Conservation (phyloP, 2,888 invertebrate species). For the Rotaria macrura region DNA sequence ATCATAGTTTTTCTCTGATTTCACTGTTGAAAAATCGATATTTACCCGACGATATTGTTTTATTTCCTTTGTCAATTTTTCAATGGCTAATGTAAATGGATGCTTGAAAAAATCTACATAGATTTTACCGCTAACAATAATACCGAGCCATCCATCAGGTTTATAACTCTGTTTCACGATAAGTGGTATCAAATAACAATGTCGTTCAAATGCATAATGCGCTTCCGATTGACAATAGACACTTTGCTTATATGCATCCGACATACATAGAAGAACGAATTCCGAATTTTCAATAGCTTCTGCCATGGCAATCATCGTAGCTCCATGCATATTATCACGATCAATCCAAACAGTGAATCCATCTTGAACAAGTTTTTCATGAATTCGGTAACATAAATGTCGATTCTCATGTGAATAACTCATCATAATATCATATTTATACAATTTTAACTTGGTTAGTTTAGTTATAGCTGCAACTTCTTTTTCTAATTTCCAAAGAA, state of each 20-base stretch:
- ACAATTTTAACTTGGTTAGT: background rate
- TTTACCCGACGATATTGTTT: background rate
- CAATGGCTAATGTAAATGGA: background rate
- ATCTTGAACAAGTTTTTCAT: background rate
- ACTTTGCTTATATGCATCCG: constrained; percentile 18
- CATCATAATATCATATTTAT: constrained; percentile 9
- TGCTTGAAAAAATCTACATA: background rate
- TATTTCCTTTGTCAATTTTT: background rate
- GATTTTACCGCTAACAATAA: background rate
- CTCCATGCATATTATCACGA: background rate
- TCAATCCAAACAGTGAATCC: constrained; percentile 1
- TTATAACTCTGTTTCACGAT: background rate
- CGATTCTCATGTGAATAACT: background rate
- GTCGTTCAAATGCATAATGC: constrained; percentile 6
- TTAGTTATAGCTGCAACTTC: background rate
- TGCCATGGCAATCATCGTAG: background rate
- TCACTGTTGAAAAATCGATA: too few relatives aligned
- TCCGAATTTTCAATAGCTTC: background rate
- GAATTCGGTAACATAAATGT: background rate
- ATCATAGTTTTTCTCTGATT: too few relatives aligned
- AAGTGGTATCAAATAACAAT: background rate
- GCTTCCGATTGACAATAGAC: constrained; percentile 20
- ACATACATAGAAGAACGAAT: background rate
- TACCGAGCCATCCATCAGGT: constrained; percentile 16
- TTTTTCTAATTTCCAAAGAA: constrained; percentile 16